Conservation (phyloP, 2,888 invertebrate genomes). For the Tinea trinotella region DNA sequence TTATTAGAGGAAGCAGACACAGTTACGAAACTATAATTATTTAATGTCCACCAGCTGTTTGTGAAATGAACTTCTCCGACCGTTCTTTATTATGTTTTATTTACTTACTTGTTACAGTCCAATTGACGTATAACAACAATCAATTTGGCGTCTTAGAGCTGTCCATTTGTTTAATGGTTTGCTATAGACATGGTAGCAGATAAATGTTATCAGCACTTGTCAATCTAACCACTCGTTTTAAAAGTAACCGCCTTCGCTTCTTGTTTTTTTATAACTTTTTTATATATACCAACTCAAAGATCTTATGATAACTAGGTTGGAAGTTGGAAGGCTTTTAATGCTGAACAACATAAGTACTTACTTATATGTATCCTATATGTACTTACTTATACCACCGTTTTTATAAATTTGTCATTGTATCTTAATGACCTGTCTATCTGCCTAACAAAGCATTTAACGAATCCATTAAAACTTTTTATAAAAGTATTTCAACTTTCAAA, state of each 20-base stretch:
- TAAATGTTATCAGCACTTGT: conserved; percentile 63
- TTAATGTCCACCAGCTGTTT: background rate
- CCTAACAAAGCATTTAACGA: background rate
- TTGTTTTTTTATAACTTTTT: conserved; percentile 27
- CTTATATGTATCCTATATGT: no score
- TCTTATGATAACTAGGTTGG: conserved; percentile 29
- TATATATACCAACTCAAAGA: conserved; percentile 37
- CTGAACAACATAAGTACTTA: no score
- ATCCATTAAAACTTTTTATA: background rate
- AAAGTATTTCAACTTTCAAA: background rate
- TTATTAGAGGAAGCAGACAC: no score
- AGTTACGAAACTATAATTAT: background rate
- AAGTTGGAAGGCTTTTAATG: background rate
- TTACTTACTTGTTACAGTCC: conserved; percentile 29
- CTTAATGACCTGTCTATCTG: background rate
- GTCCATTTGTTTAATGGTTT: conserved; percentile 65
- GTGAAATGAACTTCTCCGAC: background rate
- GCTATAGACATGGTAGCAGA: conserved; percentile 50
- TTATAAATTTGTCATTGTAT: background rate
- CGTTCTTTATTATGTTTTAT: background rate
- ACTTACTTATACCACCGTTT: no score
- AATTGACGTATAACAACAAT: conserved; percentile 61
- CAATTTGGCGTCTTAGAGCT: conserved; percentile 52
- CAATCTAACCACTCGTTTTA: conserved; percentile 42
- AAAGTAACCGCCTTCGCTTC: conserved; percentile 20